Base-by-base conservation (phyloP, 1,140 invertebrate genomes). In the Drepana arcuata region DNA sequence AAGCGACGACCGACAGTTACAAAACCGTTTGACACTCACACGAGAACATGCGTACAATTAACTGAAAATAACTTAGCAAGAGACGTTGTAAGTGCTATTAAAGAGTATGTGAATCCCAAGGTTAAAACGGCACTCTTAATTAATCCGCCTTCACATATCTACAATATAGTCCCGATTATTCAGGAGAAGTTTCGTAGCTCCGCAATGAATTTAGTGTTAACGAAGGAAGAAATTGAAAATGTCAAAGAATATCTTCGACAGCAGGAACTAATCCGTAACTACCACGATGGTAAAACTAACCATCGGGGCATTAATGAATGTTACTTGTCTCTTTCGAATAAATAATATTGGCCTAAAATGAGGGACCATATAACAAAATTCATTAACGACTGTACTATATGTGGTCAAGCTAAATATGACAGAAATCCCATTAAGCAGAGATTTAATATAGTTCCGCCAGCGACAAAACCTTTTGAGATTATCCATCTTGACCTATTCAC, bases 401-500 rank as follows among this genome's bases (percentile, higher is more conserved):
- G 18, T 9, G 9, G 18, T 21, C 4, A 21, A 21, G 18, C 18
- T 9, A 21, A 21, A 21, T 21, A 21, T 21, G 18, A 21, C 18
- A 4, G 4, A 5, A 21, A 21, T 9, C 18, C 18, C 4, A 9
- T 21, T 5, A 21, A 9, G 9, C 18, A 4, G 4, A 4, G 18
- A 9, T 21, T 21, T 9, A 4, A 21, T 5, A 21, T 21, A 5
- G 18, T 21, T 5, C 18, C 18, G 4, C 18, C 18, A 21, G 4
- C 18, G 9, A 21, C 18, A 21, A 21, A 21, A 21, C 18, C 18
- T 21, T 21, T 21, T 21, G 18, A 21, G 9, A 9, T 21, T 5
- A 4, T 21, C 4, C 18, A 21, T 21, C 9, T 30, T 13, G 28
- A 29, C 7, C 11, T 36, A 13, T 36, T 36, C 14, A 36, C 25